A percentile compares a stretch with the other conserved stretches of the same genome.
These are phyloP conservation scores for Papilio machaon DNA, from an alignment of 1,140 invertebrate species.

Conservation along the genomic window DNA sequence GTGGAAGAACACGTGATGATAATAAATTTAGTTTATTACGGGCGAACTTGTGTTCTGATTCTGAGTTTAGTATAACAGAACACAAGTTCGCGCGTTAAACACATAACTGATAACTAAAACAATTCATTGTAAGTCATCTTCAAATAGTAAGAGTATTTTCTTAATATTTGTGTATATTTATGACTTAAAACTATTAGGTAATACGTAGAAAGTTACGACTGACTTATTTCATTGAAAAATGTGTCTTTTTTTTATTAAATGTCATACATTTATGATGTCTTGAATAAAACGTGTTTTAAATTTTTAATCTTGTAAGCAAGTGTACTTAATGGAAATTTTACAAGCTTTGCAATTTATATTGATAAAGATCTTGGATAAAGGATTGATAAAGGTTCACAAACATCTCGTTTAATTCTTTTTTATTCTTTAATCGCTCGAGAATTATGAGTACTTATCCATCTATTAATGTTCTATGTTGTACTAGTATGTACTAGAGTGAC, in stretches of 20 bases:
- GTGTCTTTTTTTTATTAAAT: too few species aligned
- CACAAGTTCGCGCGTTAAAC: too few species aligned
- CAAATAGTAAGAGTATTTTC: not conserved
- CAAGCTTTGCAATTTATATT: not conserved
- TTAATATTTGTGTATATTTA: too few species aligned
- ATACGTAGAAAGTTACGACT: too few species aligned
- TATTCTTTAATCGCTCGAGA: not conserved
- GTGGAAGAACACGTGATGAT: too few species aligned
- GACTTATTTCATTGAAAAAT: too few species aligned
- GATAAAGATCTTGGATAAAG: too few species aligned
- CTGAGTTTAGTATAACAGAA: not conserved
- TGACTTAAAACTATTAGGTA: too few species aligned
- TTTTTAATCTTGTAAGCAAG: too few species aligned
- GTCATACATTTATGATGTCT: too few species aligned
- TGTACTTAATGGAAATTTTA: not conserved
- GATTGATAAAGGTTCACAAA: not conserved
- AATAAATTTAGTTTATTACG: not conserved
- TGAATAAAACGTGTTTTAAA: too few species aligned
- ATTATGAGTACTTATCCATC: not conserved
- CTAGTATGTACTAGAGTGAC: not conserved
- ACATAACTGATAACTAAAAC: not conserved
- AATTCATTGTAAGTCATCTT: not conserved
- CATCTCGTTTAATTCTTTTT: not conserved
- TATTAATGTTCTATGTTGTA: not conserved
- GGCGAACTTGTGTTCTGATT: slow-evolving; percentile 31